Percentiles rank a stretch among this genome's conserved stretches.
These are phyloP conservation scores for Paedocypris micromegethes DNA, from an alignment of 2,797 vertebrate species.

Conservation along the genomic window DNA sequence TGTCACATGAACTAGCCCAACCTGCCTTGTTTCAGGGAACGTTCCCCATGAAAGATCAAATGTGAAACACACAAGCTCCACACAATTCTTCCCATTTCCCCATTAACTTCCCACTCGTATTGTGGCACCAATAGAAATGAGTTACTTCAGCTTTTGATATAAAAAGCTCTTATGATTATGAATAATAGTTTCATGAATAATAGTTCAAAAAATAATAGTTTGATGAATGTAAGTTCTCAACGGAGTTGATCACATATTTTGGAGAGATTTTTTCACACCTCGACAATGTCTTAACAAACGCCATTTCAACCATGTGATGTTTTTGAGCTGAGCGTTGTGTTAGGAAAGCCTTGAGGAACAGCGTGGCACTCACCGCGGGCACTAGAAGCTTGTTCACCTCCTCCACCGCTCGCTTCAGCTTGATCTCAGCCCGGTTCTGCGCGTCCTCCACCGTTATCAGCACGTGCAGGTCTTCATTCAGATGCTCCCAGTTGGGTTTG, in stretches of 20 bases:
- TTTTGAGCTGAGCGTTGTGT: background rate
- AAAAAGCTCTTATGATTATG: background rate
- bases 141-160: too few species aligned
- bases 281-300: background rate
- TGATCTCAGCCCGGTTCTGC: constrained; percentile 88
- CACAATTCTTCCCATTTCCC: constrained; percentile 41
- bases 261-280: background rate
- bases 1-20: background rate
- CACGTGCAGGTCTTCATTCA: constrained; percentile 91
- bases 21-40: background rate
- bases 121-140: constrained; percentile 41
- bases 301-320: constrained; percentile 14
- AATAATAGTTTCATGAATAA: background rate
- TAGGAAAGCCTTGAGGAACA: constrained; percentile 9
- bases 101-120: constrained; percentile 46
- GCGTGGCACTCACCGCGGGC: constrained; percentile 78
- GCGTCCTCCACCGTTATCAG: constrained; percentile 90
- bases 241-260: background rate
- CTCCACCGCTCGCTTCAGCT: constrained; percentile 84
- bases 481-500: constrained; percentile 90
- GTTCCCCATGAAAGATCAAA: constrained; percentile 19
- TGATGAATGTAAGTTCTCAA: too few species aligned
- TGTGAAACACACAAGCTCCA: constrained; percentile 8
- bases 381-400: constrained; percentile 89
- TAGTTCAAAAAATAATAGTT: background rate